A percentile compares a stretch with the other conserved stretches of the same genome.
These are phyloP conservation scores for Conopomorpha cramerella DNA, from an alignment of 1,140 invertebrate species.

Conservation along the genomic window DNA sequence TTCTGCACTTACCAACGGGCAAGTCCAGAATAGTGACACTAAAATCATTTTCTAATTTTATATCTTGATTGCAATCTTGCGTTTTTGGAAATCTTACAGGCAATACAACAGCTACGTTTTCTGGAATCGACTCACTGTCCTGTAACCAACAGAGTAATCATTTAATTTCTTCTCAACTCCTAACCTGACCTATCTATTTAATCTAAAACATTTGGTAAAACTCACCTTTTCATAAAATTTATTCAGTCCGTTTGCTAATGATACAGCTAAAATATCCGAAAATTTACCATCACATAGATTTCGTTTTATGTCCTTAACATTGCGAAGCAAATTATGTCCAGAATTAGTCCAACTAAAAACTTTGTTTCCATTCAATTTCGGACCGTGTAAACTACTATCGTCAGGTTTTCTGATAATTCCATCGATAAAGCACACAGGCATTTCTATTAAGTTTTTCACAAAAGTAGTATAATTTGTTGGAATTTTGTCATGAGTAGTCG, in stretches of 20 bases:
- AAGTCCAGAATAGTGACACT: slow-evolving; percentile 27
- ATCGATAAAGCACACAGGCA: slow-evolving; percentile 28
- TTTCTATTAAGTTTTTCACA: no score
- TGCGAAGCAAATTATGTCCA: slow-evolving; percentile 25
- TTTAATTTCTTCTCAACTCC: no score
- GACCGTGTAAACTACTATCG: slow-evolving; percentile 32
- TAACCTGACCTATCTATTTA: no score
- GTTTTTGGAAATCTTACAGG: slow-evolving; percentile 20
- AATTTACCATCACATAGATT: slow-evolving; percentile 22
- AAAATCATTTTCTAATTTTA: slow-evolving; percentile 34
- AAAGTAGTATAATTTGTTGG: no score
- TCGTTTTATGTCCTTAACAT: slow-evolving; percentile 42
- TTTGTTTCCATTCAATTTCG: slow-evolving; percentile 32
- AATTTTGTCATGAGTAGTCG: no score
- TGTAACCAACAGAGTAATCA: no score
- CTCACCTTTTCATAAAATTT: slow-evolving; percentile 39
- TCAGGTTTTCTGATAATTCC: slow-evolving; percentile 37
- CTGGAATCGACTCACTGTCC: no score
- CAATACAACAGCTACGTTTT: slow-evolving; percentile 25
- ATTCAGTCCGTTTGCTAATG: slow-evolving; percentile 34
- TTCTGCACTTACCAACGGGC: slow-evolving; percentile 13
- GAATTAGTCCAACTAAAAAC: slow-evolving; percentile 36
- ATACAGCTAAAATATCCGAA: slow-evolving; percentile 38
- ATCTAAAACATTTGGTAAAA: no score
- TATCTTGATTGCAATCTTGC: slow-evolving; percentile 3